Evolutionary conservation across 2,113 vertebrate species (phyloP).

Genomic region (Suricata suricatta): DNA sequence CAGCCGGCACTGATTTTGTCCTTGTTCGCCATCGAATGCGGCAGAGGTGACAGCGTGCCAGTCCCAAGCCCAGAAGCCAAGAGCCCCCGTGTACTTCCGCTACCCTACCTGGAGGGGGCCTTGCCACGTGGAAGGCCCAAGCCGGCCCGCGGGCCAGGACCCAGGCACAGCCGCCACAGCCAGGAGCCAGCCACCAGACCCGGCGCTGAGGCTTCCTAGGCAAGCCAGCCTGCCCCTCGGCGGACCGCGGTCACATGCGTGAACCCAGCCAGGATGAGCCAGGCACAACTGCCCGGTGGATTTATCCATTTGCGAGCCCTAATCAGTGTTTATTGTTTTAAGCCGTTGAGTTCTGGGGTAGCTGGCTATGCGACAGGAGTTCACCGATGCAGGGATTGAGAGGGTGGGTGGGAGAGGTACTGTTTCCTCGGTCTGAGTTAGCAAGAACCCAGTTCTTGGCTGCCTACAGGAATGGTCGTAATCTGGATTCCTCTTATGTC

Average conservation of each 20-base stretch:
- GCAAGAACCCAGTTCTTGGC: background rate
- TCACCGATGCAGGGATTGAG: background rate
- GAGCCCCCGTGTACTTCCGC: background rate
- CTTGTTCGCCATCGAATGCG: background rate
- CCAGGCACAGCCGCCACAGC: background rate
- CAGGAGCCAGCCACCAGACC: background rate
- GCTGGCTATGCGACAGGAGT: background rate
- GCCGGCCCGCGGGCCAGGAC: background rate
- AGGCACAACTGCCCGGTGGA: background rate
- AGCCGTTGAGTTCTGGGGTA: background rate
- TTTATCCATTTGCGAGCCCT: rapidly evolving
- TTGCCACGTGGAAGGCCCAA: background rate
- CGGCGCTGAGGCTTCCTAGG: background rate
- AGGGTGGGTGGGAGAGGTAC: background rate
- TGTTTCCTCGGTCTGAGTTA: background rate
- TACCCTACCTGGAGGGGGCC: background rate
- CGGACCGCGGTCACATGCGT: rapidly evolving
- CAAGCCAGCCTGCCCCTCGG: background rate
- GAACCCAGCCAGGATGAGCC: background rate
- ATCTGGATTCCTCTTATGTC: background rate
- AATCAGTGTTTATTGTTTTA: background rate
- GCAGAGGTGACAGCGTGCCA: background rate
- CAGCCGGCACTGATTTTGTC: background rate
- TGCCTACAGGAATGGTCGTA: background rate
- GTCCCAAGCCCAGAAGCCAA: background rate